Evolutionary conservation across 30 jellyfish, hydroid and myxozoan genomes (phyloP).

Genomic region (Cassiopea xamachana): DNA sequence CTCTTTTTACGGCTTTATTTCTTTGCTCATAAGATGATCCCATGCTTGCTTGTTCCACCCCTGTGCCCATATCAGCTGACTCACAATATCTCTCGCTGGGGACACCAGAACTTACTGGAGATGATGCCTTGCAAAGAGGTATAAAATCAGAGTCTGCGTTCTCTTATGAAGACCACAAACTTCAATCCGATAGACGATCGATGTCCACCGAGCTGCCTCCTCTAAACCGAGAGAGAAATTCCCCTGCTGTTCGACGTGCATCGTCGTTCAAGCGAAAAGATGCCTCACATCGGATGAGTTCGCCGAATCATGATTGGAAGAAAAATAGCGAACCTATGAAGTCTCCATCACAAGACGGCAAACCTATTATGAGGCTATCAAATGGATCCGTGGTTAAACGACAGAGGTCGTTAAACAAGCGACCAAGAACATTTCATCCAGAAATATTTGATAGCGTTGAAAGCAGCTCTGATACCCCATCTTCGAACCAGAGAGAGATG

Average conservation of each 20-base stretch:
- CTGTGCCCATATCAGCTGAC: slow-evolving; percentile 50
- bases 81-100: slow-evolving; percentile 76
- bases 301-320: slow-evolving; percentile 36
- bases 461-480: slow-evolving; percentile 5
- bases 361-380: not conserved
- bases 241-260: slow-evolving; percentile 47
- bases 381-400: slow-evolving; percentile 50
- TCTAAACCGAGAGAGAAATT: slow-evolving; percentile 23
- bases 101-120: slow-evolving; percentile 42
- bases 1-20: too few species aligned
- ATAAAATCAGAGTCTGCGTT: not conserved
- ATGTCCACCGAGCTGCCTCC: slow-evolving; percentile 36
- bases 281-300: slow-evolving; percentile 20
- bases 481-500: not conserved
- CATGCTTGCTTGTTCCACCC: slow-evolving; percentile 52
- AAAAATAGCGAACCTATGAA: slow-evolving; percentile 33
- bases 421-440: slow-evolving; percentile 71
- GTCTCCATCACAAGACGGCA: not conserved
- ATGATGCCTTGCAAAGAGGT: not conserved
- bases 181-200: slow-evolving; percentile 35
- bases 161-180: slow-evolving; percentile 14
- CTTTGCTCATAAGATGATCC: slow-evolving; percentile 31
- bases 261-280: slow-evolving; percentile 55
- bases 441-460: slow-evolving; percentile 47
- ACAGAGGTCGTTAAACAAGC: slow-evolving; percentile 42